Evolutionary conservation across 2,113 vertebrate species (phyloP), one percentile per base, ranked within the genome.

Genomic region (Albula glossodonta): DNA sequence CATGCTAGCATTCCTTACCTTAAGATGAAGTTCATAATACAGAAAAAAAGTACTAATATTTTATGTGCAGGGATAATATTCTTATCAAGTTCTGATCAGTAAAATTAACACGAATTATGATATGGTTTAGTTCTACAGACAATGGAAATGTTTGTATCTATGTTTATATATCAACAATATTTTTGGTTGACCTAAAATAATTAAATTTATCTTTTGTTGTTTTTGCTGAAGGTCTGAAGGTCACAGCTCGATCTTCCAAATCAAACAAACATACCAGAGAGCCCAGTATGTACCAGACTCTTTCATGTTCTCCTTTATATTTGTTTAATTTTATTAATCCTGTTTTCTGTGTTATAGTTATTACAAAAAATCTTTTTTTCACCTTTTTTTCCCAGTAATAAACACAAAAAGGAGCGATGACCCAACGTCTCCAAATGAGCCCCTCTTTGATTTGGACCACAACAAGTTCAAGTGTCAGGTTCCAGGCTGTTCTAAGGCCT

Each of bases 201-300:
- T 78, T 17, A 56, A 77, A 60, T 56, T 50, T 25, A 2, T 85
- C 15, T 81, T 83, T 82, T 78, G 82, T 81, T 49, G 31, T 49
- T 83, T 7, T 83, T 57, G 91, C 70, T 88, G 56, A 87, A 82
- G 86, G 51, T 84, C 79, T 86, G 53, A 93, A 90, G 86, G 83
- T 82, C 80, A 25, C 82, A 50, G 85, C 86, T 48, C 88, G 87
- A 83, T 89, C 84, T 51, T 84, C 87, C 25, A 93, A 92, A 85
- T 83, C 88, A 78, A 93, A 93, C 89, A 92, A 89, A 78, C 92
- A 93, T 17, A 78, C 91, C 56, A 90, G 92, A 84, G 92, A 93
- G 41, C 92, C 92, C 80, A 93, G 91, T 93, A 92, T 81, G 92
- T 88, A 13, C 63, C 19, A 31, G n/a, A 31, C 70, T 31, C 5